Evolutionary conservation across 2,797 vertebrate genomes (phyloP).

Genomic region (Loris lydekkerianus): DNA sequence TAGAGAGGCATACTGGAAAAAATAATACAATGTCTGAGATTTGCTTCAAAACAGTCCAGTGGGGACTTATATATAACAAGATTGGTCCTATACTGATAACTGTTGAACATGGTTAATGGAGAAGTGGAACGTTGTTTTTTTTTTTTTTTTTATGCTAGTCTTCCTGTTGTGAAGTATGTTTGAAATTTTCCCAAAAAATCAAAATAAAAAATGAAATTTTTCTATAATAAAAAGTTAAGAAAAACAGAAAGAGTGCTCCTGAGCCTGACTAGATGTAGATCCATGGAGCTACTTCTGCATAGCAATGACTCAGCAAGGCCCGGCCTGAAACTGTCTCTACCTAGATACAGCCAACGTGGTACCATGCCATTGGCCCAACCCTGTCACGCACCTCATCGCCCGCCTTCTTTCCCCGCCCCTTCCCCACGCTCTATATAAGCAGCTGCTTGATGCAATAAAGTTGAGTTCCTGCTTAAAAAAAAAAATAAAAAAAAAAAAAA

Average conservation of each 20-base stretch:
- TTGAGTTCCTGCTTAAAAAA: no score
- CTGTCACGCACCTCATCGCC: no score
- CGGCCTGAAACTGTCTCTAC: no score
- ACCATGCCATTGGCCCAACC: no score
- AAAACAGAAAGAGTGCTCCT: neutral
- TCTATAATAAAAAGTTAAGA: neutral
- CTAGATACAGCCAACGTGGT: no score
- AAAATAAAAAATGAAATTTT: neutral
- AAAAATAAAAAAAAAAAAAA: no score
- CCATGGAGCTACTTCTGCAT: no score
- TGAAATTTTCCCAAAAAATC: neutral
- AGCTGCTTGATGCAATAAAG: no score
- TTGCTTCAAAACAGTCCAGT: neutral
- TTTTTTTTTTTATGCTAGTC: neutral
- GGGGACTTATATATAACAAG: neutral
- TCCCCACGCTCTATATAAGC: no score
- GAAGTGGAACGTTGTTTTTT: neutral
- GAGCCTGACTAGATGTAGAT: no score
- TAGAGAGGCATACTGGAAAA: neutral
- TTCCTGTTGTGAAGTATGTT: neutral
- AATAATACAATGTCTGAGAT: neutral
- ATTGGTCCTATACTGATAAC: neutral
- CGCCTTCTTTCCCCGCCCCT: no score
- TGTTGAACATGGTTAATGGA: neutral
- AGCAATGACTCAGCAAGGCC: no score